Evolutionary conservation across 1,140 invertebrate species (phyloP), one percentile per base, ranked within the genome.

Genomic region (Babylonia areolata): DNA sequence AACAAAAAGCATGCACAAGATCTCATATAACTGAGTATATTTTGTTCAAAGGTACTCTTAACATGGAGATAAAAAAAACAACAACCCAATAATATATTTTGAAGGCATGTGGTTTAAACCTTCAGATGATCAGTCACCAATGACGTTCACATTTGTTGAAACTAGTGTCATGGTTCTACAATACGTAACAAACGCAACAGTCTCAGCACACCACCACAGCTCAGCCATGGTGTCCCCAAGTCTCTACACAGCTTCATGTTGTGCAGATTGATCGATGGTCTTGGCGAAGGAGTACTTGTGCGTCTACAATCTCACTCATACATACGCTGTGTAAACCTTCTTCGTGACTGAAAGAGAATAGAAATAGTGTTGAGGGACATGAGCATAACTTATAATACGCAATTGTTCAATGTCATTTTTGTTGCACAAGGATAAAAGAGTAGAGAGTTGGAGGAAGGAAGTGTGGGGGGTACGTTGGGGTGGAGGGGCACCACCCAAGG

Each of bases 281-380:
- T 73, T 73, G 71, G 11, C 2, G 31, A 73, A 73, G 75, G 31
- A 39, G 37, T 5, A 23, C 33, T 28, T 31, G 28, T 17, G 35
- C 9, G 33, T 39, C 35, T 77, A 11, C 35, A 77, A 35, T 40
- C 35, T 3, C 37, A 28, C 75, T 77, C 75, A 77, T 9, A 77
- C 75, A 77, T 40, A 77, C 35, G 75, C 35, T 77, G 75, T 77
- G 75, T 77, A 77, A 40, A 40, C 35, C 75, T 77, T 77, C 35
- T 77, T 77, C 35, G 75, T 77, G 28, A 40, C 75, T 77, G 75
- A 77, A 77, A 77, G 75, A 77, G 31, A 77, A 40, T 64, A 64
- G 15, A 64, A 28, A 64, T 64, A 64, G 23, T n/a, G n/a, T n/a
- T n/a, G n/a, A n/a, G n/a, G n/a, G n/a, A n/a, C n/a, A n/a, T n/a